These are phyloP conservation scores for Trisateles emortualis DNA, from an alignment of 2,888 invertebrate species.

Conservation along the genomic window DNA sequence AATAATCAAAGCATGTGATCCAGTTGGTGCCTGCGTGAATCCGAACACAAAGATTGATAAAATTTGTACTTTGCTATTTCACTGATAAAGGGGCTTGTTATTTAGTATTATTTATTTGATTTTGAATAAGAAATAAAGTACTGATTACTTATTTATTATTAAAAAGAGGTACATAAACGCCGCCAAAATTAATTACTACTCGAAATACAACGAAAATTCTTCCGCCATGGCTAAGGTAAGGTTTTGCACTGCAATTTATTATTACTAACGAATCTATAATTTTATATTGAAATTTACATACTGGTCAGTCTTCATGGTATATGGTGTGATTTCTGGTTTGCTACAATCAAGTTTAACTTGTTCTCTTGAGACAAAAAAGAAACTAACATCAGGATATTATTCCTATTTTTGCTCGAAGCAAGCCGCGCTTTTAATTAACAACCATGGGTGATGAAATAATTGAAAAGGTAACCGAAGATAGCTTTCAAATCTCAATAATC, in stretches of 20 bases:
- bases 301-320: conserved; percentile 5
- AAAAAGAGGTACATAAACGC: conserved; percentile 50
- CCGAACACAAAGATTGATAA: conserved; percentile 32
- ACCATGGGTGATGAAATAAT: conserved; percentile 56
- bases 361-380: not conserved
- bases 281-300: conserved; percentile 8
- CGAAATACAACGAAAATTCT: conserved; percentile 89
- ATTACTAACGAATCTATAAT: not conserved
- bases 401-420: not conserved
- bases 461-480: conserved; percentile 49
- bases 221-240: conserved; percentile 90
- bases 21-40: not conserved
- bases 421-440: conserved; percentile 5
- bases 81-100: conserved; percentile 39
- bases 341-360: conserved; percentile 1
- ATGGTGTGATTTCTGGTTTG: not conserved
- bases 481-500: not conserved
- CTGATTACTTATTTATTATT: not conserved
- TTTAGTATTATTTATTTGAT: conserved; percentile 2
- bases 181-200: conserved; percentile 89
- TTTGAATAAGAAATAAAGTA: not conserved
- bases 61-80: conserved; percentile 42
- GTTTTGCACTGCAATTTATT: conserved; percentile 45
- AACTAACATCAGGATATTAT: not conserved
- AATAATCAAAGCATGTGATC: no score